phyloP scores from a whole-genome alignment of 2,797 vertebrate genomes.

The Margarornis squamiger region DNA sequence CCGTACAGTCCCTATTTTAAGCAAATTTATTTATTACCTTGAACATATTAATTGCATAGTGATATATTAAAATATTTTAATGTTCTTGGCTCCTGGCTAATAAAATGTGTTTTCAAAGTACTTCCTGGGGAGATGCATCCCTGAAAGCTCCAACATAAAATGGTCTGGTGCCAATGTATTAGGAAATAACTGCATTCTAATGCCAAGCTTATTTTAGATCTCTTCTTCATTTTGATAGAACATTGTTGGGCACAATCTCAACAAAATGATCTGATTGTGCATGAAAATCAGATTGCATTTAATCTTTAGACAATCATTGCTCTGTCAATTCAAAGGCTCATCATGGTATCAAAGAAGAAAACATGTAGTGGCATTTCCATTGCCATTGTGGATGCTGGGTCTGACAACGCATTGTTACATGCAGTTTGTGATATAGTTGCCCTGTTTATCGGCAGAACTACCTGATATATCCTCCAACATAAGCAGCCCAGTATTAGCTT shows the following conservation, averaged over 20 bases:
- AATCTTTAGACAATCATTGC: slow-evolving; percentile 3
- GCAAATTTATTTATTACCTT: background rate
- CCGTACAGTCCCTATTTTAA: background rate
- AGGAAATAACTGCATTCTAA: slow-evolving; percentile 21
- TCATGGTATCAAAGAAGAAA: background rate
- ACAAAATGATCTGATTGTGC: slow-evolving; percentile 38
- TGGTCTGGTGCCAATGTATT: background rate
- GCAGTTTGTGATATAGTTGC: background rate
- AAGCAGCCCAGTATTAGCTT: background rate
- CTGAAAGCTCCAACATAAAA: background rate
- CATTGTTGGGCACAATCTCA: slow-evolving; percentile 12
- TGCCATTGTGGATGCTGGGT: background rate
- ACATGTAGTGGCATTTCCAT: background rate
- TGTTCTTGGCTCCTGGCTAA: background rate
- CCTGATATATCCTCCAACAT: background rate
- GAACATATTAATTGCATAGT: background rate
- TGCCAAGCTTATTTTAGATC: slow-evolving; percentile 47
- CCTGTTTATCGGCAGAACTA: background rate
- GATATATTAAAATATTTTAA: background rate
- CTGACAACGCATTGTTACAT: background rate
- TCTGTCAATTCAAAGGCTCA: slow-evolving; percentile 4
- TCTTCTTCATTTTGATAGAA: slow-evolving; percentile 51
- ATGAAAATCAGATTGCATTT: slow-evolving; percentile 53
- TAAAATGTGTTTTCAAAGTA: background rate
- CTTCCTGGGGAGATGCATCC: background rate